phyloP scores from a whole-genome alignment of 2,113 vertebrate species.

The Amphilophus citrinellus region DNA sequence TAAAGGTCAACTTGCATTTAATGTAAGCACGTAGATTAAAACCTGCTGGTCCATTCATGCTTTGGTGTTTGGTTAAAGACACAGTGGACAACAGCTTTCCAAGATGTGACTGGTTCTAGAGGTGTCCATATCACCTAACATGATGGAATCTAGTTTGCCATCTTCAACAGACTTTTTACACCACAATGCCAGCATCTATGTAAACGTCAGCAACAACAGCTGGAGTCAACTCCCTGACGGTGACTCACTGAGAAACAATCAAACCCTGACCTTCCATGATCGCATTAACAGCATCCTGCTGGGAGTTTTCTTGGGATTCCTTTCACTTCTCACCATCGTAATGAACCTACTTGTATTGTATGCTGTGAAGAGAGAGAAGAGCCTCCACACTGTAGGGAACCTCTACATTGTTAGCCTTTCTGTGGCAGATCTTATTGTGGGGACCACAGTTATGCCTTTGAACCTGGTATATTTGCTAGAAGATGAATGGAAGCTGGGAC shows the following conservation, averaged over 20 bases:
- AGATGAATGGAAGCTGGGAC: slow-evolving; percentile 84
- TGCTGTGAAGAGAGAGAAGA: slow-evolving; percentile 89
- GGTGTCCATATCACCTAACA: slow-evolving; percentile 36
- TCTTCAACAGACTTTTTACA: slow-evolving; percentile 35
- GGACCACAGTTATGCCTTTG: slow-evolving; percentile 92
- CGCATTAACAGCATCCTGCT: slow-evolving; percentile 76
- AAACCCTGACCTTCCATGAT: slow-evolving; percentile 56
- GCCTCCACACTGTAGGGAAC: slow-evolving; percentile 94
- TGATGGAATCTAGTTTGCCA: slow-evolving; percentile 62
- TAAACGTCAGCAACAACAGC: slow-evolving; percentile 48
- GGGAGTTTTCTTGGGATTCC: slow-evolving; percentile 84
- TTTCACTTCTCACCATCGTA: slow-evolving; percentile 88
- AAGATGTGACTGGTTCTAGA: slow-evolving; percentile 62
- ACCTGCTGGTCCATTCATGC: background rate
- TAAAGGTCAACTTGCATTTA: background rate
- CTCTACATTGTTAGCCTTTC: slow-evolving; percentile 96
- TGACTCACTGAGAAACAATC: slow-evolving; percentile 38
- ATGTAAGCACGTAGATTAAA: background rate
- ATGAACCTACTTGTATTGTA: slow-evolving; percentile 94
- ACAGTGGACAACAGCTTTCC: slow-evolving; percentile 19
- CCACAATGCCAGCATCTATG: slow-evolving; percentile 26
- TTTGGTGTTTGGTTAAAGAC: background rate
- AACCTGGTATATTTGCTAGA: slow-evolving; percentile 88
- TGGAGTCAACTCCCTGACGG: slow-evolving; percentile 25
- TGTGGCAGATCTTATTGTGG: slow-evolving; percentile 91